Percentiles rank a stretch among this genome's conserved stretches.
Conservation (phyloP, 1,140 invertebrate species). For the Caenorhabditis remanei region DNA sequence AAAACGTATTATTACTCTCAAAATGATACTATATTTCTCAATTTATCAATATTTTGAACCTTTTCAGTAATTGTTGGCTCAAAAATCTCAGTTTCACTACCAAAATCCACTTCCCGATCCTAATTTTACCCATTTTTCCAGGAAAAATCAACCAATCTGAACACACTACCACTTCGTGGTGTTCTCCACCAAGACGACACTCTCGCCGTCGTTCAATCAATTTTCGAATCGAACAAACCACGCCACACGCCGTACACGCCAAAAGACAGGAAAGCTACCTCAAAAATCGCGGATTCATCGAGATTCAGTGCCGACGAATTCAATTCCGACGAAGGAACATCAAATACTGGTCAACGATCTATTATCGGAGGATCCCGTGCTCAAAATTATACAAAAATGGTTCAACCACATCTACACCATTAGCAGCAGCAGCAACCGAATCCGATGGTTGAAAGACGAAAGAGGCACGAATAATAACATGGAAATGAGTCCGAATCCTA, state of each 20-base stretch:
- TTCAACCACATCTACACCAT: background rate
- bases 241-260: slow-evolving; percentile 5
- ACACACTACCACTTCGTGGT: background rate
- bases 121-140: background rate
- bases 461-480: background rate
- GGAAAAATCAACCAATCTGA: background rate
- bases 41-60: background rate
- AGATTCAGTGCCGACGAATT: slow-evolving; percentile 25
- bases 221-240: slow-evolving; percentile 4
- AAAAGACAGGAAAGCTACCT: slow-evolving; percentile 17
- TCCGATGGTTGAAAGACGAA: too few relatives aligned
- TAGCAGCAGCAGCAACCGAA: background rate
- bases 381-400: background rate
- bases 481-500: too few relatives aligned
- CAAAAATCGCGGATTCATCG: background rate
- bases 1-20: too few relatives aligned
- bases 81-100: background rate
- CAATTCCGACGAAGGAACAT: background rate
- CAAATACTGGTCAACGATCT: background rate
- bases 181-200: background rate
- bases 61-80: too few relatives aligned
- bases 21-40: too few relatives aligned
- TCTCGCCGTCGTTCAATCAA: background rate
- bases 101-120: background rate
- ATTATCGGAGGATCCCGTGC: background rate